Conservation (phyloP, 2,113 vertebrate species). For the Zingel zingel region DNA sequence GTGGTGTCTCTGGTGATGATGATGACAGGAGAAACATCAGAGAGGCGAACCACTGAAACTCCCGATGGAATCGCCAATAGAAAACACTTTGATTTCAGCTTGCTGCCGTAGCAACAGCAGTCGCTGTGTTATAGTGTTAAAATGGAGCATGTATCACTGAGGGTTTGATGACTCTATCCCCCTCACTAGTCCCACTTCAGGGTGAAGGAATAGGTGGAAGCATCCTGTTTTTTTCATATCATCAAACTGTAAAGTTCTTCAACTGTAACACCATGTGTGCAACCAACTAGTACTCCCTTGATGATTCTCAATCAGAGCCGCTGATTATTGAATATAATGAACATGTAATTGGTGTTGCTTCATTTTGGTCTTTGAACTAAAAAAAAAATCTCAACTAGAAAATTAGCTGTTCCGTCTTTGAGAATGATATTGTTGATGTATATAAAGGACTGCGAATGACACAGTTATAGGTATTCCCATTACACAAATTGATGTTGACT, state of each 20-base stretch:
- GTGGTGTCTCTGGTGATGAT: conserved; percentile 59
- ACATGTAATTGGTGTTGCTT: conserved; percentile 35
- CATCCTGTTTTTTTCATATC: conserved; percentile 24
- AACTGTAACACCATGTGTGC: conserved; percentile 3
- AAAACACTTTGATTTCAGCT: conserved; percentile 75
- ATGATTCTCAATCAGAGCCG: conserved; percentile 39
- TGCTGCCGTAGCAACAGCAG: conserved; percentile 79
- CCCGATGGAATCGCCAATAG: conserved; percentile 59
- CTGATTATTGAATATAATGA: conserved; percentile 30
- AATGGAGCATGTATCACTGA: conserved; percentile 63
- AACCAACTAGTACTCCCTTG: not conserved
- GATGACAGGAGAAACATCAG: conserved; percentile 75
- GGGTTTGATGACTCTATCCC: conserved; percentile 73
- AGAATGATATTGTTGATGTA: conserved; percentile 57
- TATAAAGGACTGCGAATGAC: conserved; percentile 59
- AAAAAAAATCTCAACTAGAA: conserved; percentile 38
- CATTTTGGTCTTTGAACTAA: conserved; percentile 38
- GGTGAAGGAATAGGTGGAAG: conserved; percentile 27
- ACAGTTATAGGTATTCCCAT: conserved; percentile 66
- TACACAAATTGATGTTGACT: conserved; percentile 75
- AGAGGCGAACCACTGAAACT: conserved; percentile 63
- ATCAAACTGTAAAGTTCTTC: conserved; percentile 28
- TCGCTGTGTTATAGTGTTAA: conserved; percentile 54
- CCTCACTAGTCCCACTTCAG: conserved; percentile 44
- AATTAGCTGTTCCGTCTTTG: conserved; percentile 36